A percentile compares a stretch with the other conserved stretches of the same genome.
phyloP scores from a whole-genome alignment of 2,797 vertebrate genomes.

The Lagorchestes hirsutus region DNA sequence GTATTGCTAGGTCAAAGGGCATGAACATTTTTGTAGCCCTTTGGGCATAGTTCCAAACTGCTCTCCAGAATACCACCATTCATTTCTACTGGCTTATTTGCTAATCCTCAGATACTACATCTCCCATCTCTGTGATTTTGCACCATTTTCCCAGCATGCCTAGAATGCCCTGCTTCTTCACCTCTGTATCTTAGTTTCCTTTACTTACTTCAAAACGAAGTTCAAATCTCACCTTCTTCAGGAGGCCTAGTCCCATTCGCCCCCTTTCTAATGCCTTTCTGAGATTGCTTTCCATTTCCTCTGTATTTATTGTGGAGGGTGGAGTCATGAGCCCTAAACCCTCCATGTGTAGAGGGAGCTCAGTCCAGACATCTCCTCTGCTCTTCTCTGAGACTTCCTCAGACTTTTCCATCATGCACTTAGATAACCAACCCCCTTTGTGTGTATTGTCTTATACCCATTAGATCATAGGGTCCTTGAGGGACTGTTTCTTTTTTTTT shows the following conservation, averaged over 20 bases:
- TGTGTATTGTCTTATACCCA: neutral
- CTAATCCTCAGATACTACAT: neutral
- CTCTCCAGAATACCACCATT: too few species aligned
- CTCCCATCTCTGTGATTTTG: neutral
- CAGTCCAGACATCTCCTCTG: neutral
- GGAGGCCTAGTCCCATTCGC: neutral
- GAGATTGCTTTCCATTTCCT: neutral
- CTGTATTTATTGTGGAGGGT: neutral
- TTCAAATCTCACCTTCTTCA: neutral
- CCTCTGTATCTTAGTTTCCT: neutral
- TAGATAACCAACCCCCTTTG: neutral
- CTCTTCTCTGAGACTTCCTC: neutral
- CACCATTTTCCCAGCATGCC: neutral
- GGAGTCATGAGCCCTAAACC: neutral
- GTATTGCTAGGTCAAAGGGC: too few species aligned
- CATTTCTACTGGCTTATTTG: neutral
- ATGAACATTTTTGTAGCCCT: too few species aligned
- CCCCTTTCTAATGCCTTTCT: neutral
- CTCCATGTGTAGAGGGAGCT: too few species aligned
- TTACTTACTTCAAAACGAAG: neutral
- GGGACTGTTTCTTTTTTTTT: neutral
- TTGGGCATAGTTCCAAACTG: too few species aligned
- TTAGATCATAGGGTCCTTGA: neutral
- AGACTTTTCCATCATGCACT: neutral
- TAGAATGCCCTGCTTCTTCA: neutral